Percentiles rank a stretch among this genome's conserved stretches.
These are phyloP conservation scores for Syngnathus floridae DNA, from an alignment of 2,113 vertebrate species.

Conservation along the genomic window DNA sequence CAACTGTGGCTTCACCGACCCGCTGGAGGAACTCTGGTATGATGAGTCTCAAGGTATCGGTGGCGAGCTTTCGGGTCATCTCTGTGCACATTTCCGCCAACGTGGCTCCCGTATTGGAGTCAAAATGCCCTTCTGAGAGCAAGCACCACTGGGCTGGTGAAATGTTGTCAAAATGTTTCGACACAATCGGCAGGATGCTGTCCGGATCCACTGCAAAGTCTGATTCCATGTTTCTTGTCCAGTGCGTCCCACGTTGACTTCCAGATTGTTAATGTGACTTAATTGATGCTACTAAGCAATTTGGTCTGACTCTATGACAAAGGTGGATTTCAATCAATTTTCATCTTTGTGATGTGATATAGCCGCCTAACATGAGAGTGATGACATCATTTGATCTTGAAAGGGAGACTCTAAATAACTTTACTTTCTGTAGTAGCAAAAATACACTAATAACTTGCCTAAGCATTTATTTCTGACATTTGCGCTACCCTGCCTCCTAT, in stretches of 20 bases:
- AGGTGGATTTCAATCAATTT: not conserved
- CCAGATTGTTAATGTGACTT: not conserved
- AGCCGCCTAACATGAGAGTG: not conserved
- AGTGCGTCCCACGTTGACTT: not conserved
- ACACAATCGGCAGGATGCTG: constrained; percentile 1
- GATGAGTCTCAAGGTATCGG: not conserved
- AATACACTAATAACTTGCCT: not conserved
- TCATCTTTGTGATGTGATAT: not conserved
- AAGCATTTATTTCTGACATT: not conserved
- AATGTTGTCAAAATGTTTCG: constrained; percentile 5
- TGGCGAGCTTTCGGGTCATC: not conserved
- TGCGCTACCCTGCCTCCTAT: not conserved
- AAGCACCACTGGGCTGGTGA: constrained; percentile 6
- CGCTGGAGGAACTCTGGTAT: not conserved
- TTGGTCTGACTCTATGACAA: not conserved
- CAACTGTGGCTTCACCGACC: not conserved
- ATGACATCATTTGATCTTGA: constrained; percentile 3
- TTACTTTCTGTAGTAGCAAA: not conserved
- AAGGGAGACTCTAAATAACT: not conserved
- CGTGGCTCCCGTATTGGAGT: not conserved
- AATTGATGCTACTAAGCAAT: no score
- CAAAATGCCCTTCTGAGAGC: not conserved
- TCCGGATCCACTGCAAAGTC: not conserved
- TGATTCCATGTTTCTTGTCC: not conserved
- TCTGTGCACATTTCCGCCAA: constrained; percentile 10